Base-by-base conservation (phyloP, 2,113 vertebrate species). In the Microcebus murinus region DNA sequence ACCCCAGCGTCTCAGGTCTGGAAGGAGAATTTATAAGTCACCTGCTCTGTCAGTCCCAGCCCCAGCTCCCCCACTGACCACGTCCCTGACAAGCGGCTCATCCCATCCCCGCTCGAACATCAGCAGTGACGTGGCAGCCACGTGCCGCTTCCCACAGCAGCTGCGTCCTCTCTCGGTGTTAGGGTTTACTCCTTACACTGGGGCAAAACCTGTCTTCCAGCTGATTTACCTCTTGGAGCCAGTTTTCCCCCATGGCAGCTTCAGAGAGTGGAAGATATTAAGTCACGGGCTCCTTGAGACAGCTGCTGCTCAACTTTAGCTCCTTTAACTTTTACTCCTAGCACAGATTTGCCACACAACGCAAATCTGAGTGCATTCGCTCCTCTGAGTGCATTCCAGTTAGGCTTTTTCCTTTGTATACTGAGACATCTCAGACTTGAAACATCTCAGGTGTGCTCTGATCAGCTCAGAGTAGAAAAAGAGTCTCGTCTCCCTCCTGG, bases 141-240 rank as follows among this genome's bases (percentile, higher is more conserved):
- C 34, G 42, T 0, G 4, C 73, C 1, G 39, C 67, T 89, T 74
- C 31, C 81, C 48, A 18, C 20, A 87, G 29, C 27, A 61, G 88
- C 65, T 13, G 8, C 50, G 76, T 76, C 63, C 70, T 63, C 21
- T 91, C 67, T 88, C 11, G 45, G 73, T 50, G n/a, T 86, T 39
- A 36, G 48, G 67, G 48, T 68, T 67, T 50, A 67, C 61, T 92
- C 59, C 50, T 82, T 70, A 55, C 3, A 4, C 23, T 27, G 31
- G 65, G 25, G 23, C 74, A 55, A 90, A 87, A 42, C 76, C 21
- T 42, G 34, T 94, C 74, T 59, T 87, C 45, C 21, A 57, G 81
- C 6, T 71, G 71, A 59, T 76, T 94, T 96, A 76, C 87, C 81
- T 92, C 65, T 94, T 85, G 71, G 84, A 71, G 81, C 18, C 57